A percentile compares a stretch with the other conserved stretches of the same genome.
These are phyloP conservation scores for Alentia gelatinosa DNA, from an alignment of 2,888 invertebrate genomes.

Conservation along the genomic window DNA sequence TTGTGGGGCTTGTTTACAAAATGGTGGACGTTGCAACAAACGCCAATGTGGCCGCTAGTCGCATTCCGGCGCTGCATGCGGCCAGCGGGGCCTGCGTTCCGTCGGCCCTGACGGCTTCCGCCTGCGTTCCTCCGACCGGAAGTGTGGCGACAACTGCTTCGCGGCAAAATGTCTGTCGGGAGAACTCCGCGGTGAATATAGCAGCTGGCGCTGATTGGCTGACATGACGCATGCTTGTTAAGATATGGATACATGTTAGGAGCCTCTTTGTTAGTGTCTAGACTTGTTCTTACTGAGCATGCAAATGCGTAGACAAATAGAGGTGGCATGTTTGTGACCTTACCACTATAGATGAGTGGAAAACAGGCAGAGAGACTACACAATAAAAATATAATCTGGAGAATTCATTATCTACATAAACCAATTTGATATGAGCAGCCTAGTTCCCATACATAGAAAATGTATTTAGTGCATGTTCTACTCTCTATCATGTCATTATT, in stretches of 20 bases:
- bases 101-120: background rate
- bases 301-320: no score
- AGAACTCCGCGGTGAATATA: constrained; percentile 3
- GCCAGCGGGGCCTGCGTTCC: background rate
- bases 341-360: no score
- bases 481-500: no score
- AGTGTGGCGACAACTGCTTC: constrained; percentile 36
- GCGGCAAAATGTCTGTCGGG: background rate
- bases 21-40: background rate
- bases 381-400: no score
- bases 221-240: constrained; percentile 4
- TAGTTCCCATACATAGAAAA: no score
- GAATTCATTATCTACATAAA: no score
- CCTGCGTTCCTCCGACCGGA: background rate
- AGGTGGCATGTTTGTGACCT: no score
- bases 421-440: no score
- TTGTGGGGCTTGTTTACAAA: constrained; percentile 23
- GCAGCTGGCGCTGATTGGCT: constrained; percentile 11
- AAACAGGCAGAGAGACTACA: no score
- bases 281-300: no score
- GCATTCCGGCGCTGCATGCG: background rate
- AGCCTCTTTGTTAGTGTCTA: no score
- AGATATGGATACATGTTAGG: background rate
- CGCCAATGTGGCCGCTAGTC: background rate
- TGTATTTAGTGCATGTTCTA: no score